phyloP scores from a whole-genome alignment of 2,888 invertebrate genomes.

The Hypomecis atomaria region DNA sequence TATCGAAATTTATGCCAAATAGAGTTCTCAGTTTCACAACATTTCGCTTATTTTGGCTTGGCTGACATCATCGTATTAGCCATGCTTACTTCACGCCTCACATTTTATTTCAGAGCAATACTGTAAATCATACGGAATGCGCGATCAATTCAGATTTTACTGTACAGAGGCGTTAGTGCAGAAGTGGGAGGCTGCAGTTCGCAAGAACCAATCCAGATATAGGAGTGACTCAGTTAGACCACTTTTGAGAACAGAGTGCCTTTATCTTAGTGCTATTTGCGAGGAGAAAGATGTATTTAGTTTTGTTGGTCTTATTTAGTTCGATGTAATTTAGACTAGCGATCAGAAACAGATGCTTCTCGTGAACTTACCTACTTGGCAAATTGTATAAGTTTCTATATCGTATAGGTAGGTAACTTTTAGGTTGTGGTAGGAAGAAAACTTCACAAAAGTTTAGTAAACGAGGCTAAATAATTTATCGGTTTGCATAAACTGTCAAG shows the following conservation, averaged over 20 bases:
- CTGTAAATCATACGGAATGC: slow-evolving; percentile 45
- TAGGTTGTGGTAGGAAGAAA: no score
- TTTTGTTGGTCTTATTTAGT: background rate
- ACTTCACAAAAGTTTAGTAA: no score
- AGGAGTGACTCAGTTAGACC: slow-evolving; percentile 59
- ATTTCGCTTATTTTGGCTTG: slow-evolving; percentile 16
- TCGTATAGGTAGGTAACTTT: no score
- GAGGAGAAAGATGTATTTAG: slow-evolving; percentile 37
- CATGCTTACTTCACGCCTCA: slow-evolving; percentile 40
- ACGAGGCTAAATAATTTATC: no score
- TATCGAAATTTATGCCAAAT: background rate
- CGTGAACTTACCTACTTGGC: no score
- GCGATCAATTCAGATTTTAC: slow-evolving; percentile 23
- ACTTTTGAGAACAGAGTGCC: slow-evolving; percentile 49
- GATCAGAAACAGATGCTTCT: no score
- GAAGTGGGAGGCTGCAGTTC: slow-evolving; percentile 45
- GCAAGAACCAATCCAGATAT: slow-evolving; percentile 58
- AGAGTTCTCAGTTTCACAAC: background rate
- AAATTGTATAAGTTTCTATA: no score
- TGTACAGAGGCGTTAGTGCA: slow-evolving; percentile 45
- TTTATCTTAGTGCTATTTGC: slow-evolving; percentile 34
- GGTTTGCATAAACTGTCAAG: no score
- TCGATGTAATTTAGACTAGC: background rate
- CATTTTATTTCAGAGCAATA: slow-evolving; percentile 34
- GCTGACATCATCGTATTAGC: slow-evolving; percentile 26